These are phyloP conservation scores for Aurelia sp. DNA, from an alignment of 30 jellyfish, hydroid and myxozoan species.

Conservation along the genomic window DNA sequence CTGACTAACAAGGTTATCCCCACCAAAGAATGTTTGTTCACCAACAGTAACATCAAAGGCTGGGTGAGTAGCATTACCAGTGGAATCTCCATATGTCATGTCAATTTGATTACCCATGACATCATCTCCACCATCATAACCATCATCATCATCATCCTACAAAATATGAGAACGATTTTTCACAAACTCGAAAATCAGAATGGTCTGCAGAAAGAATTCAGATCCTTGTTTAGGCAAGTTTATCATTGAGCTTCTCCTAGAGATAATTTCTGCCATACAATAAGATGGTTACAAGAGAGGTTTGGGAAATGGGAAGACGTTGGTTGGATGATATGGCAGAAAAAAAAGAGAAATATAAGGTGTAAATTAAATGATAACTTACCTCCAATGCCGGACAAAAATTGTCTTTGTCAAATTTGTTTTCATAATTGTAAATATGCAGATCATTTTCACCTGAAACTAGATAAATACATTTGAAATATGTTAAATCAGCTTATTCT, in stretches of 20 bases:
- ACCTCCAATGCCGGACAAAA: constrained; percentile 94
- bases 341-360: no score
- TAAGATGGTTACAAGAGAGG: no score
- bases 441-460: constrained; percentile 64
- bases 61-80: constrained; percentile 55
- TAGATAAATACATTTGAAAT: neutral
- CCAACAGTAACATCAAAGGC: constrained; percentile 59
- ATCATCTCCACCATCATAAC: constrained; percentile 68
- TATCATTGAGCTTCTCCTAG: no score
- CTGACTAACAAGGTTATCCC: constrained; percentile 84
- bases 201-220: no score
- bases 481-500: no score
- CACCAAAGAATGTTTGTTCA: constrained; percentile 64
- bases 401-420: constrained; percentile 81
- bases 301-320: no score
- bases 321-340: no score
- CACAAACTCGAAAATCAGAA: no score
- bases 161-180: neutral
- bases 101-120: constrained; percentile 56
- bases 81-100: constrained; percentile 19
- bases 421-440: constrained; percentile 69
- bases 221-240: no score
- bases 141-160: constrained; percentile 68
- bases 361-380: neutral
- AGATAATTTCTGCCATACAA: no score